A percentile compares a stretch with the other conserved stretches of the same genome.
phyloP scores from a whole-genome alignment of 2,888 invertebrate species.

The Phytoseiulus persimilis region DNA sequence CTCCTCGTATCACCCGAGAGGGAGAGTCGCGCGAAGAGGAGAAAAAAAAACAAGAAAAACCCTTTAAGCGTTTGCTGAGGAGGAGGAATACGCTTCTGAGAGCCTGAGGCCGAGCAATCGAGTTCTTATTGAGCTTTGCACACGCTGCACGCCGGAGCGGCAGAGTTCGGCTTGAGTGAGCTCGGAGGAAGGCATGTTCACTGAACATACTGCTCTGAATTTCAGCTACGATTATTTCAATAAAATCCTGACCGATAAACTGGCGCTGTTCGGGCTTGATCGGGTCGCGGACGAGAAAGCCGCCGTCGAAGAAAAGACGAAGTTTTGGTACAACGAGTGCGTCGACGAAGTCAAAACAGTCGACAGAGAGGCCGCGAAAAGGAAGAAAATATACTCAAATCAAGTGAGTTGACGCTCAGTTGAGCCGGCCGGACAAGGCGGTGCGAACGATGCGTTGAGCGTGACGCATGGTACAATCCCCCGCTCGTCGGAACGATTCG shows the following conservation, averaged over 20 bases:
- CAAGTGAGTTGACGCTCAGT: not conserved
- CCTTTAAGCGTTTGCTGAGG: not conserved
- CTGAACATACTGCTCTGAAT: not conserved
- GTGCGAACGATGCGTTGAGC: no score
- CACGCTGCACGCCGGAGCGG: no score
- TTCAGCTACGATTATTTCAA: slow-evolving; percentile 44
- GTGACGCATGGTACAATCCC: no score
- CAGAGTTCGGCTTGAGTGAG: no score
- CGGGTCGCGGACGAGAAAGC: slow-evolving; percentile 43
- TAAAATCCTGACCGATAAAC: slow-evolving; percentile 42
- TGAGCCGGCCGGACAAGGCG: no score
- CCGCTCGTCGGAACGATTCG: no score
- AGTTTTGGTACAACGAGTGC: slow-evolving; percentile 44
- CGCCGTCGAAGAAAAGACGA: slow-evolving; percentile 42
- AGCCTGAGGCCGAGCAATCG: not conserved
- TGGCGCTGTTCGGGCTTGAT: slow-evolving; percentile 43
- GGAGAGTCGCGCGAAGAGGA: not conserved
- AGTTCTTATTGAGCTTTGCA: not conserved
- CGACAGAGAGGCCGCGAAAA: not conserved
- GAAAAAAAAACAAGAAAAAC: not conserved
- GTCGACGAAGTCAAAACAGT: slow-evolving; percentile 42
- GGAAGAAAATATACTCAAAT: slow-evolving; percentile 22
- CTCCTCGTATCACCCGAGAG: not conserved
- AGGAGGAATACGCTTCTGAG: not conserved
- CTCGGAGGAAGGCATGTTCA: not conserved